Percentiles rank a stretch among this genome's conserved stretches.
phyloP scores from a whole-genome alignment of 2,888 invertebrate species.

The Coronaproctus castanopsis region DNA sequence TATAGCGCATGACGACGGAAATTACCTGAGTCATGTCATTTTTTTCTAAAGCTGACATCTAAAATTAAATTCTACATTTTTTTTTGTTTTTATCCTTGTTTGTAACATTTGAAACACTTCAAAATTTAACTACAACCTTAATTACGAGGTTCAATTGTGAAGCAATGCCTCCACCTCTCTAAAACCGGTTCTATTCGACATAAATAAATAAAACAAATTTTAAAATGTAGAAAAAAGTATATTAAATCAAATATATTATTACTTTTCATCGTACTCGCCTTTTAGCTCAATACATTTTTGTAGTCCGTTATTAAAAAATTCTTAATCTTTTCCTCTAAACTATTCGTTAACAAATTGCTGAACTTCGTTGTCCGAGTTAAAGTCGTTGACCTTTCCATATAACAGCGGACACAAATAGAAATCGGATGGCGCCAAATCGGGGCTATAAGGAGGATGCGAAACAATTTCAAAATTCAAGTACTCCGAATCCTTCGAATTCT shows the following conservation, averaged over 20 bases:
- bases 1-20: no score
- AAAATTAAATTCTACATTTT: no score
- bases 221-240: background rate
- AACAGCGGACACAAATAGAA: background rate
- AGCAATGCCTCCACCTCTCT: background rate
- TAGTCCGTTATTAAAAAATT: background rate
- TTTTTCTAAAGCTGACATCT: no score
- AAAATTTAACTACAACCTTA: no score
- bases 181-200: background rate
- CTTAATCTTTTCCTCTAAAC: background rate
- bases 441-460: background rate
- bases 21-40: no score
- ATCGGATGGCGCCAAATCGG: background rate
- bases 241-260: background rate
- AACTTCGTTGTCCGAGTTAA: background rate
- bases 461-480: conserved; percentile 3
- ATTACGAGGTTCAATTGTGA: background rate
- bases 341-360: background rate
- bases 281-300: background rate
- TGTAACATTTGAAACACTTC: no score
- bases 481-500: conserved; percentile 15
- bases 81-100: no score
- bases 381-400: background rate
- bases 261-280: background rate
- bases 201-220: background rate